Percentiles rank a stretch among this genome's conserved stretches.
Evolutionary conservation across 2,888 invertebrate species (phyloP).

Genomic region (Melanchra persicariae): DNA sequence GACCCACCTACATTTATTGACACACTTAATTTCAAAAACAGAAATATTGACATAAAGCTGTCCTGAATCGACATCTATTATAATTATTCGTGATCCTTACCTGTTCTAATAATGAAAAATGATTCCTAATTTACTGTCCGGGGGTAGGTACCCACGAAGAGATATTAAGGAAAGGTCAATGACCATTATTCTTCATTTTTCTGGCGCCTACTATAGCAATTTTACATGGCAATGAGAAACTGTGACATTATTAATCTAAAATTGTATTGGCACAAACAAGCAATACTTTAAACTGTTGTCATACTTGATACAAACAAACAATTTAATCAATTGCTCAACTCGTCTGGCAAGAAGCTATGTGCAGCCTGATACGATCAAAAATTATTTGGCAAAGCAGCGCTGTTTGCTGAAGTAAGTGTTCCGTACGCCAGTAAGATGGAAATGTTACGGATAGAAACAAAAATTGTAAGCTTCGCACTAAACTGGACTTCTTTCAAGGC

Average conservation of each 20-base stretch:
- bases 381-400: conserved; percentile 52
- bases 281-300: background rate
- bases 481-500: conserved; percentile 8
- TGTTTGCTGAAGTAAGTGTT: conserved; percentile 54
- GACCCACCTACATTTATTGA: too few relatives aligned
- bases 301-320: conserved; percentile 28
- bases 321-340: conserved; percentile 35
- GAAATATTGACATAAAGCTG: too few relatives aligned
- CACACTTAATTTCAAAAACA: too few relatives aligned
- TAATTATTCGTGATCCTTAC: too few relatives aligned
- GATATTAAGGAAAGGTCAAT: too few relatives aligned
- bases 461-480: conserved; percentile 43
- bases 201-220: too few relatives aligned
- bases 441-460: conserved; percentile 35
- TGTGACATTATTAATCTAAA: background rate
- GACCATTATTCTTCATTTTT: too few relatives aligned
- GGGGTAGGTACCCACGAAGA: too few relatives aligned
- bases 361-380: conserved; percentile 45
- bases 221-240: background rate
- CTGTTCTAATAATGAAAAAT: too few relatives aligned
- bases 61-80: too few relatives aligned
- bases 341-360: conserved; percentile 21
- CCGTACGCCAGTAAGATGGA: conserved; percentile 53
- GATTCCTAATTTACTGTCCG: too few relatives aligned
- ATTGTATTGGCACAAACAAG: background rate